Percentiles rank a stretch among this genome's conserved stretches.
phyloP scores from a whole-genome alignment of 2,888 invertebrate species.

The Liopterus haemorrhoidalis region DNA sequence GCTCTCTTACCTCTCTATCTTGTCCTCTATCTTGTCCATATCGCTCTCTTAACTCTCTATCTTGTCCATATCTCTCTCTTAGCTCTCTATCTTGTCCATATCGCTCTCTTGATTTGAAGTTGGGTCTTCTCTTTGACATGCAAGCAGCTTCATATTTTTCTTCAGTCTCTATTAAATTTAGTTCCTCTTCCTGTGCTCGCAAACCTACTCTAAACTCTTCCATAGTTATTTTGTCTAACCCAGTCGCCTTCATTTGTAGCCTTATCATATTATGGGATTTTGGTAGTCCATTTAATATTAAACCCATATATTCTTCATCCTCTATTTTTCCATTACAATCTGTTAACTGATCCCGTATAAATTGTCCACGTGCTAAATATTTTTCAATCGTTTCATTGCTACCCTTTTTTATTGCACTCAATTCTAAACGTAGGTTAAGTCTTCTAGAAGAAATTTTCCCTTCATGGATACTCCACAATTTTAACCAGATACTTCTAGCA shows the following conservation, averaged over 20 bases:
- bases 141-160: too few relatives aligned
- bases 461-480: conserved; percentile 10
- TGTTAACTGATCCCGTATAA: conserved; percentile 7
- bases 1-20: too few relatives aligned
- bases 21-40: too few relatives aligned
- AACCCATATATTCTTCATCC: conserved; percentile 11
- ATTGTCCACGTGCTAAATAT: conserved; percentile 9
- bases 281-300: conserved; percentile 7
- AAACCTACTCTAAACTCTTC: conserved; percentile 7
- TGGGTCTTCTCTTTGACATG: too few relatives aligned
- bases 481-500: conserved; percentile 7
- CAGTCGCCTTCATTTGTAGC: conserved; percentile 7
- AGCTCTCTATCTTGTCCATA: too few relatives aligned
- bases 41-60: too few relatives aligned
- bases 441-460: conserved; percentile 7
- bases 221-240: conserved; percentile 2
- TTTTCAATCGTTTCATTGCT: background rate
- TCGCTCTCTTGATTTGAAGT: too few relatives aligned
- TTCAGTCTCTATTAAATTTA: conserved; percentile 7
- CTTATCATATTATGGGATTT: conserved; percentile 7
- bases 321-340: conserved; percentile 7
- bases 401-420: conserved; percentile 10
- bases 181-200: conserved; percentile 8
- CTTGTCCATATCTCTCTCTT: too few relatives aligned
- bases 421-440: conserved; percentile 6